phyloP scores from a whole-genome alignment of 2,113 vertebrate species.

The Leucoraja erinaceus region DNA sequence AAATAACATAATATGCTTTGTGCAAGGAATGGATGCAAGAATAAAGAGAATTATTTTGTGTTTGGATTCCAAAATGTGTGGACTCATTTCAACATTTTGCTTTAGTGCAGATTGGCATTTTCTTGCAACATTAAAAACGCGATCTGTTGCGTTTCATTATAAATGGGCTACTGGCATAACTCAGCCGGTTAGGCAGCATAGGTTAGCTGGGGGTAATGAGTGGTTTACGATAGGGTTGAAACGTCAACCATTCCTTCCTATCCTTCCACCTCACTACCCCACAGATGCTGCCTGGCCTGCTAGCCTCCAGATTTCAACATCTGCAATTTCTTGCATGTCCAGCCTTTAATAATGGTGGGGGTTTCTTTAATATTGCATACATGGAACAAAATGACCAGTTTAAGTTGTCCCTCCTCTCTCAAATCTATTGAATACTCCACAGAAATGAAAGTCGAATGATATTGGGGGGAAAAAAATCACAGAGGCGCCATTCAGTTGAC shows the following conservation, averaged over 20 bases:
- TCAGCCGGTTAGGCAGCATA: too few species aligned
- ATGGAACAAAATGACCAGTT: background rate
- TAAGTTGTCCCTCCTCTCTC: background rate
- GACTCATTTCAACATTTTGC: background rate
- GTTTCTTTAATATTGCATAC: background rate
- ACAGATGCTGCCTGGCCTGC: too few species aligned
- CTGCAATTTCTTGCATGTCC: too few species aligned
- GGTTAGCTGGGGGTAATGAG: too few species aligned
- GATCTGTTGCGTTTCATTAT: too few species aligned
- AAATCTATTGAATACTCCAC: background rate
- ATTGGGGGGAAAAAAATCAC: background rate
- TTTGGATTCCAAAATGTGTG: background rate
- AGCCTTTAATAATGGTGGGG: background rate
- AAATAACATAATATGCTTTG: background rate
- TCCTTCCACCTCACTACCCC: too few species aligned
- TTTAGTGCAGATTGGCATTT: background rate
- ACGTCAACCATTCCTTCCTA: too few species aligned
- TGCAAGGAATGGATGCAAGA: background rate
- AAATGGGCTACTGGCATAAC: too few species aligned
- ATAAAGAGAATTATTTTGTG: background rate
- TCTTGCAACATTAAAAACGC: too few species aligned
- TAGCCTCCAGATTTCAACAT: too few species aligned
- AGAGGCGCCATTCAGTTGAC: background rate
- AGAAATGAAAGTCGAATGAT: background rate
- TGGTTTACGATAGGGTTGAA: too few species aligned